Percentiles rank a stretch among this genome's conserved stretches.
Evolutionary conservation across 2,888 invertebrate species (phyloP).

Genomic region (Galeopsomyia nigrocyanea): DNA sequence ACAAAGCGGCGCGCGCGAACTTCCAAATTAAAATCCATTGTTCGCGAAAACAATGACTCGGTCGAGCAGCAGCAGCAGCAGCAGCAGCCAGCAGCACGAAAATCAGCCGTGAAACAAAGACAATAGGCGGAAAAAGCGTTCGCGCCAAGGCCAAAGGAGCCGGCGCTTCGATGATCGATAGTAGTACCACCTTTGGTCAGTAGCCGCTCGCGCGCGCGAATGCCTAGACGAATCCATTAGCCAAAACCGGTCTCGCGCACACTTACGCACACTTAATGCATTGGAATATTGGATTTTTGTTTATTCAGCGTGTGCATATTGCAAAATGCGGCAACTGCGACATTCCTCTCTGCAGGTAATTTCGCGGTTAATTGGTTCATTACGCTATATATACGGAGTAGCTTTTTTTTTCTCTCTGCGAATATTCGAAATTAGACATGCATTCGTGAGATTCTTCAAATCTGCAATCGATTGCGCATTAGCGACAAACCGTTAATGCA

Average conservation of each 20-base stretch:
- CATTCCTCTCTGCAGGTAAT: too few relatives aligned
- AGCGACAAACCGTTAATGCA: not conserved
- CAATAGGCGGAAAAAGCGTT: constrained; percentile 60
- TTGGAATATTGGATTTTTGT: constrained; percentile 40
- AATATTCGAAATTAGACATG: too few relatives aligned
- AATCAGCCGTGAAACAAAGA: constrained; percentile 62
- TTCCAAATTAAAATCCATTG: constrained; percentile 57
- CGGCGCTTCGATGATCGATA: constrained; percentile 34
- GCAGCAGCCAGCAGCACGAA: constrained; percentile 34
- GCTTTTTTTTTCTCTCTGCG: too few relatives aligned
- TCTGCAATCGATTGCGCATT: constrained; percentile 24
- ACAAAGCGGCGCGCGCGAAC: constrained; percentile 39
- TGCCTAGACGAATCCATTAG: constrained; percentile 21
- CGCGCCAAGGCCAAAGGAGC: constrained; percentile 21
- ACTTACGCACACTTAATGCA: not conserved
- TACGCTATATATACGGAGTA: too few relatives aligned
- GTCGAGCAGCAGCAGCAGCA: constrained; percentile 12
- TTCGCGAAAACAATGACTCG: constrained; percentile 50
- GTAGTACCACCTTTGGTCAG: too few relatives aligned
- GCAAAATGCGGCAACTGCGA: not conserved
- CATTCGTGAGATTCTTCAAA: too few relatives aligned
- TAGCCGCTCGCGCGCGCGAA: not conserved
- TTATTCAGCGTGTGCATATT: constrained; percentile 18
- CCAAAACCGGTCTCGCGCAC: constrained; percentile 20
- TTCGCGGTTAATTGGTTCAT: too few relatives aligned